phyloP scores from a whole-genome alignment of 2,113 vertebrate genomes.

The Chelonoidis abingdonii region DNA sequence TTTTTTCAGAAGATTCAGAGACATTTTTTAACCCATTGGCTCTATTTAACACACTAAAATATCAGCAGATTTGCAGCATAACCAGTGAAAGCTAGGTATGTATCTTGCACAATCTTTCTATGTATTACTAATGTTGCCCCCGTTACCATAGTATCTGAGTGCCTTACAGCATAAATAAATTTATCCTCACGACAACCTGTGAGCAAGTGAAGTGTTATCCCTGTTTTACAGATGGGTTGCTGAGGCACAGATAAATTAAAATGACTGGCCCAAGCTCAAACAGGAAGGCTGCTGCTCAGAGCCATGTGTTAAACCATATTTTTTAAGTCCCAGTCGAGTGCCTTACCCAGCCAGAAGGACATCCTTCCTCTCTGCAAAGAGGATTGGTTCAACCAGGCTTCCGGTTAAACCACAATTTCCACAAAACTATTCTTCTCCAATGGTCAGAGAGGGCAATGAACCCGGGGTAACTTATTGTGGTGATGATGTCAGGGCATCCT shows the following conservation, averaged over 20 bases:
- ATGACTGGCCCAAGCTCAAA: neutral
- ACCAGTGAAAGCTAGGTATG: neutral
- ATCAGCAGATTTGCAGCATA: neutral
- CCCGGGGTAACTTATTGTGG: neutral
- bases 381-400: neutral
- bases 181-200: neutral
- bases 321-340: neutral
- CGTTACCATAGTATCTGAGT: neutral
- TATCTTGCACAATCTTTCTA: neutral
- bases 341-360: neutral
- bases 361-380: neutral
- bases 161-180: neutral
- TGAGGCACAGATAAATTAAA: neutral
- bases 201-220: neutral
- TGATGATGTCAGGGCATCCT: neutral
- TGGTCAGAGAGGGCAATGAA: neutral
- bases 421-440: neutral
- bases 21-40: neutral
- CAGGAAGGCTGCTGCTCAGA: neutral
- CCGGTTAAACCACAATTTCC: neutral
- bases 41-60: neutral
- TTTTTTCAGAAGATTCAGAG: neutral
- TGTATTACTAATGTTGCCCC: neutral
- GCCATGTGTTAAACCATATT: neutral
- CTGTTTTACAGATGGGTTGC: neutral